Percentiles rank a stretch among this genome's conserved stretches.
These are phyloP conservation scores for Euphydryas editha DNA, from an alignment of 2,888 invertebrate genomes.

Conservation along the genomic window DNA sequence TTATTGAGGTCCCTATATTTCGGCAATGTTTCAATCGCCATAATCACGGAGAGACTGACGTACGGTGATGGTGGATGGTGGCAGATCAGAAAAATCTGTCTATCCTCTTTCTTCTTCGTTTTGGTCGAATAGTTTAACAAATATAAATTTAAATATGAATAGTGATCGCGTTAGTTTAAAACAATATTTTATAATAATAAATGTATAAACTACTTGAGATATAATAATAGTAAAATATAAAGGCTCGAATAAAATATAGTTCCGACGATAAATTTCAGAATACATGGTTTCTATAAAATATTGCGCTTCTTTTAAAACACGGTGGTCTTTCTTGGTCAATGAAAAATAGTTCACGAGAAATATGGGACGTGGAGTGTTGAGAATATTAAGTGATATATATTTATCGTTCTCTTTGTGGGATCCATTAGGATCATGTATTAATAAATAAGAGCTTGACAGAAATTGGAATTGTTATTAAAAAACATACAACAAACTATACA, in stretches of 20 bases:
- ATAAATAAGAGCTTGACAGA: neutral
- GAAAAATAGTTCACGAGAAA: constrained; percentile 16
- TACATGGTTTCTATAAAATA: neutral
- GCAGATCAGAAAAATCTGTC: too few species aligned
- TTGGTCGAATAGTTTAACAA: too few species aligned
- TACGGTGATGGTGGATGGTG: too few species aligned
- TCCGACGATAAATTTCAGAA: neutral
- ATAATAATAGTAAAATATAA: neutral
- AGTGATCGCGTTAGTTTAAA: too few species aligned
- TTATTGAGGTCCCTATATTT: too few species aligned
- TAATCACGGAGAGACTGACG: too few species aligned
- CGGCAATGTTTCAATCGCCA: too few species aligned
- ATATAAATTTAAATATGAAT: too few species aligned
- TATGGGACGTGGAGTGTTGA: constrained; percentile 10
- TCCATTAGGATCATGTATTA: constrained; percentile 7
- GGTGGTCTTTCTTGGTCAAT: neutral
- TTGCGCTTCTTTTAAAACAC: neutral
- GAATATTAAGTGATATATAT: constrained; percentile 24
- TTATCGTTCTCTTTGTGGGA: constrained; percentile 16
- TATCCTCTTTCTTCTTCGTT: too few species aligned
- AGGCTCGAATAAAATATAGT: neutral
- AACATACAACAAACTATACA: too few species aligned
- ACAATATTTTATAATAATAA: too few species aligned
- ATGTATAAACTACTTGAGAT: too few species aligned
- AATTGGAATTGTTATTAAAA: neutral